These are phyloP conservation scores for Lates calcarifer DNA, from an alignment of 2,113 vertebrate genomes.

Conservation along the genomic window DNA sequence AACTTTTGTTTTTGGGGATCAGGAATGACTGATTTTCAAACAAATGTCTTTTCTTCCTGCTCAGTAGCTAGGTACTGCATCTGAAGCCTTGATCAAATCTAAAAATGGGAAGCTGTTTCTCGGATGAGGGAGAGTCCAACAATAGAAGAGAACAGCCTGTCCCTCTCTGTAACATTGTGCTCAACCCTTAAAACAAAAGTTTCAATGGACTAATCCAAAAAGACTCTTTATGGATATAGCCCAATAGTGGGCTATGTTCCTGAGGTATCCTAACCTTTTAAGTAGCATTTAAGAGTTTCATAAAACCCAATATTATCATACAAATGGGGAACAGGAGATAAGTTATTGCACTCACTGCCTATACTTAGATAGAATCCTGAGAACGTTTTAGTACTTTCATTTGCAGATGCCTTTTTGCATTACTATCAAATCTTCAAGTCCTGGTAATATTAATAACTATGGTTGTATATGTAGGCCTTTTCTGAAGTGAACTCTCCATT, in stretches of 20 bases:
- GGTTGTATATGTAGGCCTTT: constrained; percentile 1
- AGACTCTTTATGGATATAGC: constrained; percentile 25
- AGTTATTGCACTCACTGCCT: neutral
- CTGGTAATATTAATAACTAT: constrained; percentile 1
- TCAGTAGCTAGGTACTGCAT: constrained; percentile 3
- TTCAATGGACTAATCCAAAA: constrained; percentile 27
- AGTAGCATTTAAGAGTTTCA: constrained; percentile 35
- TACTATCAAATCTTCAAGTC: constrained; percentile 6
- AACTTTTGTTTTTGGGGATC: constrained; percentile 1
- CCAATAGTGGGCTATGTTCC: constrained; percentile 15
- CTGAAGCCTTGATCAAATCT: constrained; percentile 11
- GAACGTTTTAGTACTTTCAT: constrained; percentile 29
- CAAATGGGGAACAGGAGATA: neutral
- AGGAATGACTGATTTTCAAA: neutral
- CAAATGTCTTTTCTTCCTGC: neutral
- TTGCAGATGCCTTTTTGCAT: constrained; percentile 21
- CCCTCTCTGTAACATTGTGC: constrained; percentile 1
- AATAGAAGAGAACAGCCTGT: constrained; percentile 24
- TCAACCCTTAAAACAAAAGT: constrained; percentile 36
- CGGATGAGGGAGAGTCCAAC: constrained; percentile 4
- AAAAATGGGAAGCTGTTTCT: constrained; percentile 4
- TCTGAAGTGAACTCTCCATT: constrained; percentile 20
- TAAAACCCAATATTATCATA: neutral
- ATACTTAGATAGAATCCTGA: neutral
- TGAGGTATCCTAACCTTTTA: constrained; percentile 1